A percentile compares a stretch with the other conserved stretches of the same genome.
These are phyloP conservation scores for Eupsilia transversa DNA, from an alignment of 2,888 invertebrate species.

Conservation along the genomic window DNA sequence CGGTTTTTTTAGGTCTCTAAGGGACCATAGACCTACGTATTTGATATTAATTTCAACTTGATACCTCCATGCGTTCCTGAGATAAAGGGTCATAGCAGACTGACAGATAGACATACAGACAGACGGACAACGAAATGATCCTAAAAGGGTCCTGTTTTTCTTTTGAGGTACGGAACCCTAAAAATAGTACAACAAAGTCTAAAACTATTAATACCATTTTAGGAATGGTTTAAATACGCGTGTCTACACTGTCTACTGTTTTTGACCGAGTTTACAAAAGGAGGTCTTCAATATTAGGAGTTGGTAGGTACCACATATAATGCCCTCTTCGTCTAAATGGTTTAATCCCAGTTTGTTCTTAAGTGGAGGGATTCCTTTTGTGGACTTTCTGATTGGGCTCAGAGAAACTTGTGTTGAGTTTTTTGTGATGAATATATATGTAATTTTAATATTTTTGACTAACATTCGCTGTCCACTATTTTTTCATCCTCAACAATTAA, in stretches of 20 bases:
- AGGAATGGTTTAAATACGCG: conserved; percentile 36
- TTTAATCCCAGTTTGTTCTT: background rate
- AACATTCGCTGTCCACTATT: too few species aligned
- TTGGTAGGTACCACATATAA: background rate
- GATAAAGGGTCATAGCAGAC: too few species aligned
- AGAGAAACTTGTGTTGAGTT: background rate
- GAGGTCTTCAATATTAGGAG: background rate
- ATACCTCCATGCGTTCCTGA: too few species aligned
- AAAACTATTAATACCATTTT: conserved; percentile 44
- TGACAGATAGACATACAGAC: too few species aligned
- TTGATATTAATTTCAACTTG: too few species aligned
- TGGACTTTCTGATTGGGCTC: background rate
- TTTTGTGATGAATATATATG: background rate
- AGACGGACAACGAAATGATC: too few species aligned
- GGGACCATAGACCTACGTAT: too few species aligned
- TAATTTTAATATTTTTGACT: too few species aligned
- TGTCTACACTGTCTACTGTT: conserved; percentile 3
- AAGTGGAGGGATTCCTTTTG: background rate
- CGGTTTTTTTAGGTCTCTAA: too few species aligned
- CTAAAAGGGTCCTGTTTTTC: too few species aligned
- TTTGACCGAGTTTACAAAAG: conserved; percentile 10
- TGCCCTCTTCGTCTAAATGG: background rate
- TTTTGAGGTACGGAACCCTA: too few species aligned
- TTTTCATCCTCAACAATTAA: too few species aligned
- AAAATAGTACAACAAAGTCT: conserved; percentile 23